Evolutionary conservation across 1,140 invertebrate species (phyloP), one percentile per base, ranked within the genome.

Genomic region (Pantala flavescens): DNA sequence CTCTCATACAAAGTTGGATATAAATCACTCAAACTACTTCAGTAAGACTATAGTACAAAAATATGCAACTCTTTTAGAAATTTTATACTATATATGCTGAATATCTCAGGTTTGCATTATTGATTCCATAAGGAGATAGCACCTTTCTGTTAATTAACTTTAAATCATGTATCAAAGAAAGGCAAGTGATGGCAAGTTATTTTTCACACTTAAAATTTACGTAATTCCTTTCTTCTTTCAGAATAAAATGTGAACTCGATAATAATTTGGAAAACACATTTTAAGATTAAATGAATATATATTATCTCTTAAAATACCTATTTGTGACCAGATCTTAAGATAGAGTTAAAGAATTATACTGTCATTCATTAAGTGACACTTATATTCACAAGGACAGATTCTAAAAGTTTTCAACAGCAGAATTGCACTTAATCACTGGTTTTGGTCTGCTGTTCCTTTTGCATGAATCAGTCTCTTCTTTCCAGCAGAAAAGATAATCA

Each of bases 11-110:
- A 36, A 9, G 2, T 36, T 9, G 9, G 2, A 36, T 36, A 36
- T 36, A 36, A 63, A 63, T 63, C 49, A 63, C 49, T 7, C 49
- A 63, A 63, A 63, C 49, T 19, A 63, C n/a, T 3, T 63, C 49
- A 63, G 12, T 63, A 63, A 63, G 49, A 63, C 49, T 63, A 63
- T 63, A 63, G n/a, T 63, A 63, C 49, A 63, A 63, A 63, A 63
- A 63, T 63, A 63, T 63, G 49, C 49, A 63, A 63, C 49, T 63
- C n/a, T 21, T 19, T 63, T 16, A 5, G 12, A 63, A 63, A 7
- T 36, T 63, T 21, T 12, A 63, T 16, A 3, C 49, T 14, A 7
- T 7, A 16, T 21, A 63, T 21, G n/a, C 49, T 7, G 12, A 63
- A 21, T 63, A 3, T 16, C 16, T 19, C 49, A 63, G 3, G n/a